phyloP scores from a whole-genome alignment of 2,888 invertebrate species.

The Drosophila rubida region DNA sequence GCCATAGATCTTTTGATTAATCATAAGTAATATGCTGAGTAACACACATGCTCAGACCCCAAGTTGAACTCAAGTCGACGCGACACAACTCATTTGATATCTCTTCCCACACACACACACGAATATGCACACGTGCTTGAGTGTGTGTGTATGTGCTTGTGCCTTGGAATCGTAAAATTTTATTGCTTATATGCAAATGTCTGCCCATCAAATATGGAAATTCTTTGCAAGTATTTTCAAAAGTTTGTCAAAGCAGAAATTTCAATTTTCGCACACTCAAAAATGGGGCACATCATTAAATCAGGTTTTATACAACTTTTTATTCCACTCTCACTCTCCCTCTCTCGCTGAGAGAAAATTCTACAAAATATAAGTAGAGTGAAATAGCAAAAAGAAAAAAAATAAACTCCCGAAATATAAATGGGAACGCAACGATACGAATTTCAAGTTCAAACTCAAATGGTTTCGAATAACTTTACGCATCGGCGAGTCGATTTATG shows the following conservation, averaged over 20 bases:
- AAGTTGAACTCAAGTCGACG: slow-evolving; percentile 3
- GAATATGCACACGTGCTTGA: background rate
- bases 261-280: slow-evolving; percentile 41
- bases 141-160: background rate
- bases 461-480: slow-evolving; percentile 63
- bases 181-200: slow-evolving; percentile 60
- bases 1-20: slow-evolving; percentile 17
- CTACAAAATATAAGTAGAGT: background rate
- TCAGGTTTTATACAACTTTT: slow-evolving; percentile 24
- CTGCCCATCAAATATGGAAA: slow-evolving; percentile 70
- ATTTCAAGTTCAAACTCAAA: slow-evolving; percentile 72
- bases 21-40: slow-evolving; percentile 12
- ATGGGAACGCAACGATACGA: slow-evolving; percentile 17
- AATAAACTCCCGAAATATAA: slow-evolving; percentile 20
- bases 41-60: background rate
- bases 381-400: background rate
- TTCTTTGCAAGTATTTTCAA: slow-evolving; percentile 46
- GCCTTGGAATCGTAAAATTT: slow-evolving; percentile 14
- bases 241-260: slow-evolving; percentile 39
- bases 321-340: background rate
- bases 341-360: background rate
- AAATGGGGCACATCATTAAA: slow-evolving; percentile 34
- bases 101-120: background rate
- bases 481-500: slow-evolving; percentile 70
- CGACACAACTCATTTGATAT: slow-evolving; percentile 10